Conservation (phyloP, 2,888 invertebrate species). For the Anticlea derivata region DNA sequence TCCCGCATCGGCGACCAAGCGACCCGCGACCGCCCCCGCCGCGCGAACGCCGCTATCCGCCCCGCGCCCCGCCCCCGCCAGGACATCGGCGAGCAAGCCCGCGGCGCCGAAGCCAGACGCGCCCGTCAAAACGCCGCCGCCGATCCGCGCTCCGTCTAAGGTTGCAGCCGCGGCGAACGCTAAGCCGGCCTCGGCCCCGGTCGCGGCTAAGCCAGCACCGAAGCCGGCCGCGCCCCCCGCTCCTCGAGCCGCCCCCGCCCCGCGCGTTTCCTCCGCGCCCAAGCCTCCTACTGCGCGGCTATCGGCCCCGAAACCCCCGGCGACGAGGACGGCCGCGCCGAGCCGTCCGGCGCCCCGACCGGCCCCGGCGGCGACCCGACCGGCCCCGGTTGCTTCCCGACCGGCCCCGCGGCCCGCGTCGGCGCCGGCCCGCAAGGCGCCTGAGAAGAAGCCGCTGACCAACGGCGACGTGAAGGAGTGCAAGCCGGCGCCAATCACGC, state of each 20-base stretch:
- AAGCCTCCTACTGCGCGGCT: slow-evolving; percentile 34
- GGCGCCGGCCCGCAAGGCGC: slow-evolving; percentile 46
- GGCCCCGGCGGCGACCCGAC: slow-evolving; percentile 15
- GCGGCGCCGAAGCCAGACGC: slow-evolving; percentile 28
- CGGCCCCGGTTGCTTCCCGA: slow-evolving; percentile 39
- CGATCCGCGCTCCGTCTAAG: slow-evolving; percentile 21
- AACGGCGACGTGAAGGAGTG: slow-evolving; percentile 82
- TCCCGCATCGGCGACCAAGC: slow-evolving; percentile 43
- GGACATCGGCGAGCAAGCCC: slow-evolving; percentile 38
- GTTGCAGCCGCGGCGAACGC: slow-evolving; percentile 17
- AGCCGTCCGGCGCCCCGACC: slow-evolving; percentile 19
- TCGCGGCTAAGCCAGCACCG: slow-evolving; percentile 30
- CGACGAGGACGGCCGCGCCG: slow-evolving; percentile 28
- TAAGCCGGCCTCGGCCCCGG: slow-evolving; percentile 60
- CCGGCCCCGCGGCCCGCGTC: slow-evolving; percentile 36
- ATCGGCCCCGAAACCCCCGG: slow-evolving; percentile 24
- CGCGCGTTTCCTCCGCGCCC: slow-evolving; percentile 33
- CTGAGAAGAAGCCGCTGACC: slow-evolving; percentile 79
- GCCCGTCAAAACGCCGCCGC: slow-evolving; percentile 32
- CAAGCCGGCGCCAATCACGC: slow-evolving; percentile 41
- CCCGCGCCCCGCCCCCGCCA: slow-evolving; percentile 41
- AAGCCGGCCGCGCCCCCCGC: slow-evolving; percentile 57
- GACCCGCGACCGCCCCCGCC: slow-evolving; percentile 44
- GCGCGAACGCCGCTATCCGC: slow-evolving; percentile 44
- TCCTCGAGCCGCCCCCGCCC: slow-evolving; percentile 29